Evolutionary conservation across 1,140 invertebrate genomes (phyloP).

Genomic region (Pogonus chalceus): DNA sequence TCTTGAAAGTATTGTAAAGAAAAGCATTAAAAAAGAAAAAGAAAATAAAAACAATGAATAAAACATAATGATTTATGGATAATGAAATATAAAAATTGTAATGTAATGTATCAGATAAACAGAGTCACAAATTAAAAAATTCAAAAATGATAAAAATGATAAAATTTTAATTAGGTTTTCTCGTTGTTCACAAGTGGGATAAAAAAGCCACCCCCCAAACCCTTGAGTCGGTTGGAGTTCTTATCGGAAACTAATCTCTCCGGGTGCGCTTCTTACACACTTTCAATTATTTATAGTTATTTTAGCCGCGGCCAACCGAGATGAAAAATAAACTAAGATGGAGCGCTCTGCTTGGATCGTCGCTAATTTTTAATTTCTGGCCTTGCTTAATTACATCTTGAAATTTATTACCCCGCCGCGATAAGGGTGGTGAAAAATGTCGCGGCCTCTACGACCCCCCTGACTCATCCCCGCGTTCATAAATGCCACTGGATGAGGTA

Average conservation of each 20-base stretch:
- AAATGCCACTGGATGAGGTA: neutral
- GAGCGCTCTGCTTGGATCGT: neutral
- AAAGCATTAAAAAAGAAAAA: no score
- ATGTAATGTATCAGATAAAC: no score
- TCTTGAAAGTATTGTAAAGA: no score
- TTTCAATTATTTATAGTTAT: conserved; percentile 8
- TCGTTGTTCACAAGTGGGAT: no score
- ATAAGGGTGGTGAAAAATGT: conserved; percentile 7
- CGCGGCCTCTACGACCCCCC: neutral
- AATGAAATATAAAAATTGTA: no score
- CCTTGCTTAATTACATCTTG: neutral
- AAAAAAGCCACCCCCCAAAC: neutral
- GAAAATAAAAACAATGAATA: no score
- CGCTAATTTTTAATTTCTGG: conserved; percentile 6
- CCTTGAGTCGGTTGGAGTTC: neutral
- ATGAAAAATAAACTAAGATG: conserved; percentile 4
- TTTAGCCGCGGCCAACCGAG: neutral
- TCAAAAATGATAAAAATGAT: no score
- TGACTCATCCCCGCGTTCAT: neutral
- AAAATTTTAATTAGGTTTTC: neutral
- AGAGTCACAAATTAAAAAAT: no score
- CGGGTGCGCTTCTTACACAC: neutral
- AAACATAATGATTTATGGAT: no score
- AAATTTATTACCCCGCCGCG: neutral
- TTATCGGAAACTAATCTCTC: conserved; percentile 1